Evolutionary conservation across 2,113 vertebrate species (phyloP), one percentile per base, ranked within the genome.

Genomic region (Burhinus bistriatus): DNA sequence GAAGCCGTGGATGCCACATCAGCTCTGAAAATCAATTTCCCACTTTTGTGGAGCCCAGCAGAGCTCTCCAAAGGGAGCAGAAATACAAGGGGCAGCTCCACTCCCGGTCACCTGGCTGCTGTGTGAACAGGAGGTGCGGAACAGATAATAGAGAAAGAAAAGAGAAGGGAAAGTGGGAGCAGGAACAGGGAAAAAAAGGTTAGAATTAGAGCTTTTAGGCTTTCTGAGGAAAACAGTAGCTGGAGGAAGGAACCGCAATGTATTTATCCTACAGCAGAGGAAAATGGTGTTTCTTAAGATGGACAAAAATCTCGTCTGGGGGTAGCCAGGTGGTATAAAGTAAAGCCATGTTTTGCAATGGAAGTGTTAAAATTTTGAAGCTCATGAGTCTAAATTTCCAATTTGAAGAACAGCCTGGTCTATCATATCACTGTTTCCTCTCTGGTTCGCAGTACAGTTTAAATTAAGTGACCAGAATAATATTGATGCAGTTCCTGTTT

Each of bases 1-100:
- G 70, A 91, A 96, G 70, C 73, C 2, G 2, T 1, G 21, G 59
- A 78, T 62, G 95, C 88, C 89, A 68, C 3, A 25, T 58, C 3
- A 17, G 54, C 52, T 93, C 51, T 96, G 96, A 91, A 95, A 96
- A 91, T 97, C 76, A 68, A 30, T 94, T 90, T 77, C 68, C 34
- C 32, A 32, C 72, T 96, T 89, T 70, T 1, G 15, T 83, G 26
- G 12, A 38, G 45, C 44, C 38, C 61, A 72, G 40, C 55, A 61
- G 76, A 83, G 27, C 73, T 91, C 73, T 85, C 59, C 85, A 94
- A 93, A 77, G 81, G 52, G 11, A 90, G 57, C 25, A 3, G 12
- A 84, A 65, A 92, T 55, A 30, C 12, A 9, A 83, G 81, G 49
- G 55, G 93, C 84, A 89, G 59, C 69, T 65, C 27, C 4, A 4